These are phyloP conservation scores for Sciaenops ocellatus DNA, from an alignment of 2,797 vertebrate genomes.

Conservation along the genomic window DNA sequence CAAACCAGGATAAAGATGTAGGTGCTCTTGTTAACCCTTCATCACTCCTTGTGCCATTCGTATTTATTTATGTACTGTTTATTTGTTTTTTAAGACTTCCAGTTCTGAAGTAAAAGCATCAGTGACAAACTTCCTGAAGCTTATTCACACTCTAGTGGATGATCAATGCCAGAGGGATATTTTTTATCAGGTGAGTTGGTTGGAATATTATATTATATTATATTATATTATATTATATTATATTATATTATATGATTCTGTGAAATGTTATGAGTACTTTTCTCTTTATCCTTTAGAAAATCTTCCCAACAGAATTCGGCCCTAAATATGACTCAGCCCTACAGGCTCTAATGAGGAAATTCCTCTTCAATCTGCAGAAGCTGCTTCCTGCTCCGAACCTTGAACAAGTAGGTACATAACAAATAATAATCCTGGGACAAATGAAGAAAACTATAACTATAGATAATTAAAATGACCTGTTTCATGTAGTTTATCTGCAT, in stretches of 20 bases:
- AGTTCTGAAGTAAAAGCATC: slow-evolving; percentile 28
- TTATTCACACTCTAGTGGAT: slow-evolving; percentile 44
- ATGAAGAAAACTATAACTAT: neutral
- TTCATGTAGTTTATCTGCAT: neutral
- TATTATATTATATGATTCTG: neutral
- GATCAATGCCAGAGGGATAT: slow-evolving; percentile 28
- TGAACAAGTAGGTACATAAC: slow-evolving; percentile 46
- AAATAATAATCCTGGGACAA: neutral
- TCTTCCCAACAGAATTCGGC: slow-evolving; percentile 47
- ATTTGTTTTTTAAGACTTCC: slow-evolving; percentile 16
- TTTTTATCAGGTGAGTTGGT: slow-evolving; percentile 50
- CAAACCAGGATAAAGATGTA: slow-evolving; percentile 39
- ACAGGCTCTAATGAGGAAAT: slow-evolving; percentile 52
- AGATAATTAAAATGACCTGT: neutral
- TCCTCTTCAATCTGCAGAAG: slow-evolving; percentile 55
- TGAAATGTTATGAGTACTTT: neutral
- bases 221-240: neutral
- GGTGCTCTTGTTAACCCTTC: neutral
- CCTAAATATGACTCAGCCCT: slow-evolving; percentile 49
- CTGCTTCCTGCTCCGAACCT: slow-evolving; percentile 56
- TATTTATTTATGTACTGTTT: neutral
- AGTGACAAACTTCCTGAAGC: slow-evolving; percentile 41
- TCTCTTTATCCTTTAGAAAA: slow-evolving; percentile 37
- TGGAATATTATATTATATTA: neutral
- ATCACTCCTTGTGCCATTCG: neutral